Base-by-base conservation (phyloP, 2,797 vertebrate species). In the Hypotaenidia philippensis region DNA sequence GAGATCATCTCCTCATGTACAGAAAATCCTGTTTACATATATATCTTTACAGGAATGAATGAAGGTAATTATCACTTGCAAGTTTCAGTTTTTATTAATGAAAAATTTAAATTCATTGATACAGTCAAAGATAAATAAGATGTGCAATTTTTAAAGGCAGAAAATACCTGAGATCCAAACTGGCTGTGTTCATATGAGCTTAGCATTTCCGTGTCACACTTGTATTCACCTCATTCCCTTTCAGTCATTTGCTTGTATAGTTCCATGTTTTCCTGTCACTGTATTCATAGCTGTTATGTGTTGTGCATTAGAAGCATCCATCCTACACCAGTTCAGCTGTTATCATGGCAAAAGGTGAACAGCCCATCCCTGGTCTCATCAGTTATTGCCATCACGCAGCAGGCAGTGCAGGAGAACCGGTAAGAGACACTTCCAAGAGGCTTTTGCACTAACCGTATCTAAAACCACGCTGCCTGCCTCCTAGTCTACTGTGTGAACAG, bases 361-460 rank as follows among this genome's bases (percentile, higher is more conserved):
- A 98, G 91, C 96, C 97, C 97, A 97, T 98, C 91, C 98, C 98
- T 95, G 98, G 98, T 98, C 96, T 98, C 98, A 98, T 98, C 98
- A 98, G 25, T 98, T 98, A 97, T 97, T 97, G 97, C 95, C 99
- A 99, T 99, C 98, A 99, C 96, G 98, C 99, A 98, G 98, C 99
- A 98, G 96, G 94, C 98, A 99, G 98, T 98, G 97, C 97, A 98
- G 97, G 98, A 97, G 96, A 98, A 96, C 98, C 95, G 99, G 99
- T 99, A 99, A 99, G 99, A 97, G 82, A 83, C 78, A 80, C 85
- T 96, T 96, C 61, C 59, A 93, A 96, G 94, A 97, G 93, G 96
- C 94, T 97, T 98, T 98, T 92, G 78, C 87, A 89, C 96, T 98
- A 97, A 97, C 94, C 74, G 18, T 90, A 93, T 76, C 95, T 97